These are phyloP conservation scores for Littorina saxatilis DNA, from an alignment of 1,140 invertebrate species.

Conservation along the genomic window DNA sequence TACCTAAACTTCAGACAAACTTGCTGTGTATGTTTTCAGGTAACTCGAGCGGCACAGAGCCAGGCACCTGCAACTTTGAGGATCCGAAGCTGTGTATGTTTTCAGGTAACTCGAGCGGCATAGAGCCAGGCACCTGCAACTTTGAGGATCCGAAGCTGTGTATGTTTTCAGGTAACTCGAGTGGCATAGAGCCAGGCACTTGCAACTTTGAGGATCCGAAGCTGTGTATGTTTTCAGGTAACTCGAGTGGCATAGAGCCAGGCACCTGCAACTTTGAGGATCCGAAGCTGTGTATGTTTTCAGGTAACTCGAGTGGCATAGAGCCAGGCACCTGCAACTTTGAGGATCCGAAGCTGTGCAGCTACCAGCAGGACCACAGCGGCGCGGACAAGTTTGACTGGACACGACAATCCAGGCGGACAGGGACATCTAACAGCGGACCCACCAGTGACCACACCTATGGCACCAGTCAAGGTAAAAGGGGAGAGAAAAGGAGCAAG, in stretches of 20 bases:
- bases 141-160: background rate
- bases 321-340: slow-evolving; percentile 48
- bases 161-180: slow-evolving; percentile 26
- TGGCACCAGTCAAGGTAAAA: slow-evolving; percentile 50
- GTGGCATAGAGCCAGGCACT: slow-evolving; percentile 73
- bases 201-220: slow-evolving; percentile 70
- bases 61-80: background rate
- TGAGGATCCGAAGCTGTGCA: slow-evolving; percentile 79
- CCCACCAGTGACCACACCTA: slow-evolving; percentile 84
- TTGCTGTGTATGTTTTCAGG: no score
- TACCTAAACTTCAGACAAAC: no score
- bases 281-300: background rate
- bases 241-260: background rate
- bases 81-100: background rate
- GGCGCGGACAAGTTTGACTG: slow-evolving; percentile 86
- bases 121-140: background rate
- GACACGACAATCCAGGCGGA: slow-evolving; percentile 79
- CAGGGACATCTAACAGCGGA: slow-evolving; percentile 79
- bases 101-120: background rate
- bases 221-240: slow-evolving; percentile 76
- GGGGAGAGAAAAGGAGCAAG: no score
- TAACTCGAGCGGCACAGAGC: background rate
- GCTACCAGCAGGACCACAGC: slow-evolving; percentile 83
- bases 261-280: background rate
- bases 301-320: slow-evolving; percentile 73